Evolutionary conservation across 2,113 vertebrate genomes (phyloP).

Genomic region (Turnix velox): DNA sequence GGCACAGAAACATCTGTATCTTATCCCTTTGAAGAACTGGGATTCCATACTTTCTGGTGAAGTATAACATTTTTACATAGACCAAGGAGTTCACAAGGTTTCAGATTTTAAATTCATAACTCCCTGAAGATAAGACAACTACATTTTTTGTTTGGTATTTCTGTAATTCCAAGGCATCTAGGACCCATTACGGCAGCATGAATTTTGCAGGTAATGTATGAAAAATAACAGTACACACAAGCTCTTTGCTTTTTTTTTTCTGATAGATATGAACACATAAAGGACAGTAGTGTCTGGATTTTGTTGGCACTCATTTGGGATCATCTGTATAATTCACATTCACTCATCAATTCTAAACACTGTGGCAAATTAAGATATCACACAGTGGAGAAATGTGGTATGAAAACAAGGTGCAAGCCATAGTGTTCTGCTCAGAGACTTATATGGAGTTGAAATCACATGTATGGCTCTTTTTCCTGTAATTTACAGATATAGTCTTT

Average conservation of each 20-base stretch:
- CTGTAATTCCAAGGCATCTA: neutral
- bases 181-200: neutral
- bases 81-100: neutral
- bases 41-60: neutral
- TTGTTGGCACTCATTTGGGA: neutral
- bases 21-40: neutral
- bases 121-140: neutral
- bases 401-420: neutral
- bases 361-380: neutral
- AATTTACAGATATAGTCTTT: neutral
- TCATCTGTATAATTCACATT: neutral
- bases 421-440: neutral
- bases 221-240: neutral
- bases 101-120: neutral
- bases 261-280: neutral
- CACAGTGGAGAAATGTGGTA: neutral
- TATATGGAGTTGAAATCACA: neutral
- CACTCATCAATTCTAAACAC: neutral
- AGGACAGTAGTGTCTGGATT: neutral
- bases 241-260: neutral
- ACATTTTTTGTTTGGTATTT: neutral
- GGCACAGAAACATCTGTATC: conserved; percentile 31
- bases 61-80: neutral
- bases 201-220: neutral
- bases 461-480: neutral